phyloP scores from a whole-genome alignment of 2,888 invertebrate species.

The Megamerina dolium region DNA sequence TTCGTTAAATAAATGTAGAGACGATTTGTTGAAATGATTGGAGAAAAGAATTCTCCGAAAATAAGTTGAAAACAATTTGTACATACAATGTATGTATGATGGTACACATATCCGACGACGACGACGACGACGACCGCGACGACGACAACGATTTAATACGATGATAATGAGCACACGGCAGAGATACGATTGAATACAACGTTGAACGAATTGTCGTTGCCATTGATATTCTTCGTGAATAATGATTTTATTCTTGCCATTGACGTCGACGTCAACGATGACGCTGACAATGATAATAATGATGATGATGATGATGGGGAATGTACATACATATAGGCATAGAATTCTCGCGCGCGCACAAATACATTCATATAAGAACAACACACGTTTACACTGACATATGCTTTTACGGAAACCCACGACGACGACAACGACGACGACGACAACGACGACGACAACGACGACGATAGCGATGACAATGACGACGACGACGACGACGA shows the following conservation, averaged over 20 bases:
- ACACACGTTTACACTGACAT: no score
- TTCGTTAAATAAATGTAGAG: constrained; percentile 1
- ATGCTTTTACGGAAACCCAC: no score
- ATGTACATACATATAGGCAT: no score
- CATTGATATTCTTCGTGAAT: no score
- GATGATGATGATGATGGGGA: not conserved
- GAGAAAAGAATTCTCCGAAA: not conserved
- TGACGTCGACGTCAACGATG: not conserved
- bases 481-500: constrained; percentile 1
- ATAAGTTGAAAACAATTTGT: not conserved
- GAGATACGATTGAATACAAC: no score
- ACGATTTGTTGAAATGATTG: not conserved
- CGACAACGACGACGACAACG: constrained; percentile 6
- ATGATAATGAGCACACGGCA: no score
- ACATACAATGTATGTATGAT: constrained; percentile 15
- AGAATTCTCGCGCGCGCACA: no score
- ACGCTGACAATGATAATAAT: not conserved
- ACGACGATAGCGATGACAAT: constrained; percentile 6
- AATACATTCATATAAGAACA: no score
- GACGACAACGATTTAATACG: no score
- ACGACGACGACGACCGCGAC: not conserved
- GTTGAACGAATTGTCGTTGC: no score
- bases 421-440: not conserved
- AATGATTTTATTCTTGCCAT: no score
- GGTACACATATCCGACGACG: constrained; percentile 1